These are phyloP conservation scores for Corythaeola cristata DNA, from an alignment of 2,113 vertebrate genomes.

Conservation along the genomic window DNA sequence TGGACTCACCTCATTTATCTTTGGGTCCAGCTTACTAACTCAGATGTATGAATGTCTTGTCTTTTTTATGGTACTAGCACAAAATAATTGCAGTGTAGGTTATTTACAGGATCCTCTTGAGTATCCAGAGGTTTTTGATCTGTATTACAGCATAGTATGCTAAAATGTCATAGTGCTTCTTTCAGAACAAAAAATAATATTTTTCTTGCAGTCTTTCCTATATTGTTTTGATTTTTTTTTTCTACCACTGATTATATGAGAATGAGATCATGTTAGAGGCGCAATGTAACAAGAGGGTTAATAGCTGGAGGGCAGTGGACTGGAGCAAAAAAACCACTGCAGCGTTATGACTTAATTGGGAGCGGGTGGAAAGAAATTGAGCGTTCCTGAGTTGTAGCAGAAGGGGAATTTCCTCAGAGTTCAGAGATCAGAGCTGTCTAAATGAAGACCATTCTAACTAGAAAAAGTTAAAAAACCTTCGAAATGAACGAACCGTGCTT, in stretches of 20 bases:
- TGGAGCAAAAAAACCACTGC: background rate
- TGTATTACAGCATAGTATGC: background rate
- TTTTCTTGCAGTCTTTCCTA: background rate
- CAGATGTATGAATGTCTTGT: conserved; percentile 1
- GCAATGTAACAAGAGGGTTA: background rate
- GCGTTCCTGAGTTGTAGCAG: background rate
- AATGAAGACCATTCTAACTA: background rate
- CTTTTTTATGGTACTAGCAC: background rate
- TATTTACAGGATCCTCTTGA: conserved; percentile 5
- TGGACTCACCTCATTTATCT: background rate
- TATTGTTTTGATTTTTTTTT: background rate
- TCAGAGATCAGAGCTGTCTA: background rate
- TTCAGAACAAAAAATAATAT: background rate
- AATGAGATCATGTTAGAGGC: background rate
- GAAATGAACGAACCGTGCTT: background rate
- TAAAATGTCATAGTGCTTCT: background rate
- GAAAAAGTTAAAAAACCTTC: background rate
- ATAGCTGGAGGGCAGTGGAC: background rate
- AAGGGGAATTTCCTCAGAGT: background rate
- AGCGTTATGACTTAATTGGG: background rate
- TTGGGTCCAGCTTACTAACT: conserved; percentile 15
- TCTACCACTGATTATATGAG: background rate
- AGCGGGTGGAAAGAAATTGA: background rate
- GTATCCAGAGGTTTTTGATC: conserved; percentile 1
- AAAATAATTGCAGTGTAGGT: conserved; percentile 2